Base-by-base conservation (phyloP, 2,113 vertebrate species). In the Falcunculus frontatus region DNA sequence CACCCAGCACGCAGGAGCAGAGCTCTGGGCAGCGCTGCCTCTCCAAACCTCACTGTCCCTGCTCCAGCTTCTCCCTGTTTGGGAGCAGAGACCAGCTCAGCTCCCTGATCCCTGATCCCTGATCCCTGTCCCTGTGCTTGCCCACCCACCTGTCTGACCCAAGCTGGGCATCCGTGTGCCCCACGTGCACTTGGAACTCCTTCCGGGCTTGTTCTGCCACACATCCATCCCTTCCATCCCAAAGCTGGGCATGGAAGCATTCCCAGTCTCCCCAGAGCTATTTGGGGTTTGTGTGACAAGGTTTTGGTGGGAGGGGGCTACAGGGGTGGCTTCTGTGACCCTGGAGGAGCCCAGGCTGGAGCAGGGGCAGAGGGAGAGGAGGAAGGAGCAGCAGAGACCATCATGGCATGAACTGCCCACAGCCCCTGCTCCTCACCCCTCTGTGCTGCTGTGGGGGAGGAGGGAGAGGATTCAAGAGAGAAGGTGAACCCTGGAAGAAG, bases 121-220 rank as follows among this genome's bases (percentile, higher is more conserved):
- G 33, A 8, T 8, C 52, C 63, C 5, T 20, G 9, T 20, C 39
- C 3, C 73, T 46, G 3, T 4, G 3, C 68, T 6, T 25, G 33
- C 52, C 42, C 27, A 16, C 7, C 1, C 3, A 6, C 9, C 59
- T 73, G 16, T 27, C n/a, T 1, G 1, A 4, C 21, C 29, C 13
- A 1, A 72, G 4, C 41, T 21, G 32, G 37, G 27, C 22, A 1
- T 11, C 46, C 1, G 0, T 6, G n/a, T 73, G 27, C 65, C 50
- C 37, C 12, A 11, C 0, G 2, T 1, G 19, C 1, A 1, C 55
- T 13, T 0, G 9, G 65, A 84, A 7, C 44, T 59, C 47, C 67
- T 81, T 62, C 55, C 37, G 9, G 55, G 1, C 69, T 44, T 4
- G 21, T 91, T 59, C 78, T 75, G n/a, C 52, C 15, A 3, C 60